A percentile compares a stretch with the other conserved stretches of the same genome.
Evolutionary conservation across 1,140 invertebrate genomes (phyloP).

Genomic region (Danaus plexippus): DNA sequence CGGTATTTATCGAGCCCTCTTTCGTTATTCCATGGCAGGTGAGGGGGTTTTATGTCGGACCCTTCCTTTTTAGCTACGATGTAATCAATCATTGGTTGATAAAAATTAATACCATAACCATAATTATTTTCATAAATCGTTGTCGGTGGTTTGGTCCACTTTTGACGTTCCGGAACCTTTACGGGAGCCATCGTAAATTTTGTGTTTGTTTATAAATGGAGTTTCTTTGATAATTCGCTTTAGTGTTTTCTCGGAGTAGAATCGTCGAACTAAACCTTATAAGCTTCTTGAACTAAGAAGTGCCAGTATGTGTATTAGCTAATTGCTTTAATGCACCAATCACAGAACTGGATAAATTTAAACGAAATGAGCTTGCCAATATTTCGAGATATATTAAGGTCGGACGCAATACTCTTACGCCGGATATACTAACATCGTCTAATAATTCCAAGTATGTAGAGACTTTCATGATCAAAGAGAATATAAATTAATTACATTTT

Average conservation of each 20-base stretch:
- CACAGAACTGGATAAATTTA: constrained; percentile 52
- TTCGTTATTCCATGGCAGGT: constrained; percentile 83
- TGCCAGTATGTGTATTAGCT: constrained; percentile 50
- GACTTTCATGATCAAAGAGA: too few relatives aligned
- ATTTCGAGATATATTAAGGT: constrained; percentile 23
- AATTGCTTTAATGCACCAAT: constrained; percentile 50
- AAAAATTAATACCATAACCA: constrained; percentile 84
- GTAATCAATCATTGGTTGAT: constrained; percentile 88
- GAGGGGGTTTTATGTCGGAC: constrained; percentile 69
- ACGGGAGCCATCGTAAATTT: constrained; percentile 44
- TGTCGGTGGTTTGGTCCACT: constrained; percentile 74
- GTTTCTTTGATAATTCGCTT: constrained; percentile 17
- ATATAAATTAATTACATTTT: too few relatives aligned
- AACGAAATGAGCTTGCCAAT: constrained; percentile 51
- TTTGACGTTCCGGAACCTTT: constrained; percentile 52
- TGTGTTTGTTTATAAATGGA: constrained; percentile 10
- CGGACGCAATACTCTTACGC: constrained; percentile 10
- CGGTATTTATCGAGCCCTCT: constrained; percentile 75
- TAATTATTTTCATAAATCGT: constrained; percentile 85
- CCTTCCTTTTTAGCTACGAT: constrained; percentile 75
- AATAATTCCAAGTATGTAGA: neutral
- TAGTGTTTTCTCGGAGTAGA: constrained; percentile 33
- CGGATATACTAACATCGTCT: constrained; percentile 10
- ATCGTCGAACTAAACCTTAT: constrained; percentile 47
- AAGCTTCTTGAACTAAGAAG: constrained; percentile 46